phyloP scores from a whole-genome alignment of 2,888 invertebrate genomes.

The Synanthedon andrenaeformis region DNA sequence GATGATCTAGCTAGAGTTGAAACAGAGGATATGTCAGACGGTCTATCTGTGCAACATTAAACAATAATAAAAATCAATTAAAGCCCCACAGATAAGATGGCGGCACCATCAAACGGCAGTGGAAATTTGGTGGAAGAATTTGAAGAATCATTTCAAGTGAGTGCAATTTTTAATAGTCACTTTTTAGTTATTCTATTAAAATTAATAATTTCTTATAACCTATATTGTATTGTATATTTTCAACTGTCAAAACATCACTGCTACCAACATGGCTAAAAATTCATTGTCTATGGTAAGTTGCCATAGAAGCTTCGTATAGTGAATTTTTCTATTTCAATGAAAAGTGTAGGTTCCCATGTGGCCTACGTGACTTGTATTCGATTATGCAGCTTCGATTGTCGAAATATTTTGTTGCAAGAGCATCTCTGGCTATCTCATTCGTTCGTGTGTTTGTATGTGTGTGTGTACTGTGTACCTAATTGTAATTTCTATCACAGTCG shows the following conservation, averaged over 20 bases:
- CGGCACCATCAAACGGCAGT: slow-evolving; percentile 84
- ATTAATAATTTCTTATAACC: slow-evolving; percentile 25
- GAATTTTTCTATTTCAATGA: slow-evolving; percentile 23
- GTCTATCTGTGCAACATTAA: neutral
- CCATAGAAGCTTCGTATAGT: slow-evolving; percentile 50
- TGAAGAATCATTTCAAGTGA: slow-evolving; percentile 90
- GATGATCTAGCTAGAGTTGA: too few species aligned
- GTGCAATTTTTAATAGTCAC: slow-evolving; percentile 5
- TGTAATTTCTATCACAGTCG: slow-evolving; percentile 22
- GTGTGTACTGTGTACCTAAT: too few species aligned
- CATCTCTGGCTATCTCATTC: slow-evolving; percentile 31
- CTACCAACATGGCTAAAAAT: slow-evolving; percentile 47
- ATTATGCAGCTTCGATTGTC: slow-evolving; percentile 48
- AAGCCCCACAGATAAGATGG: slow-evolving; percentile 56
- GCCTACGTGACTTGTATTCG: slow-evolving; percentile 55
- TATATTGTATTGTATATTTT: slow-evolving; percentile 22
- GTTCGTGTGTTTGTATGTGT: too few species aligned
- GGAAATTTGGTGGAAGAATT: slow-evolving; percentile 91
- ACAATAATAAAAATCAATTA: slow-evolving; percentile 1
- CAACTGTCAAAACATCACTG: slow-evolving; percentile 36
- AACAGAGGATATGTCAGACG: too few species aligned
- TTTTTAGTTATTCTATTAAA: neutral
- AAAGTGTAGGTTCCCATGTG: slow-evolving; percentile 33
- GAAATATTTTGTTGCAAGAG: slow-evolving; percentile 53
- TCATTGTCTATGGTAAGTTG: slow-evolving; percentile 34